Evolutionary conservation across 2,113 vertebrate species (phyloP).

Genomic region (Barnardius zonarius): DNA sequence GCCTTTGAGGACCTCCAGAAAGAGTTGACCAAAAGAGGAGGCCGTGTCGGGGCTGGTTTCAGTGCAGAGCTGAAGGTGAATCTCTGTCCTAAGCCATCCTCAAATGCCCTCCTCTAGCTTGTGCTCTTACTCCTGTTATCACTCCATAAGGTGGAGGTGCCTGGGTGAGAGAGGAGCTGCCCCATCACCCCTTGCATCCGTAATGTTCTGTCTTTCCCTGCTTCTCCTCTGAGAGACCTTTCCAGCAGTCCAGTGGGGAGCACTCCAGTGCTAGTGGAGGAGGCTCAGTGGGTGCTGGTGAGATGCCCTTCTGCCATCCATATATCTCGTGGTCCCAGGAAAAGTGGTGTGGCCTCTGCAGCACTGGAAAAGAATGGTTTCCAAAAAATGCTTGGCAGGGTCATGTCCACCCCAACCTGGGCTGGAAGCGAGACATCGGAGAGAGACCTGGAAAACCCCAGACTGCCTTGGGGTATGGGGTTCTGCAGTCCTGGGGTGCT

Average conservation of each 20-base stretch:
- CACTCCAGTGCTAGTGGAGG: neutral
- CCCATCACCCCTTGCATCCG: neutral
- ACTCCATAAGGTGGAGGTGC: neutral
- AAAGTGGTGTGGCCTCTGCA: neutral
- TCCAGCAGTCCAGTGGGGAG: neutral
- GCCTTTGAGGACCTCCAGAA: neutral
- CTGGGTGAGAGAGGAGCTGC: neutral
- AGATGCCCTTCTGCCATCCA: neutral
- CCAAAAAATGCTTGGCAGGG: neutral
- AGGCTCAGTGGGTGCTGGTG: accelerated
- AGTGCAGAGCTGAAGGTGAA: accelerated
- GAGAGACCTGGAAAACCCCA: neutral
- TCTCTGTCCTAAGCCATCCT: neutral
- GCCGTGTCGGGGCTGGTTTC: accelerated
- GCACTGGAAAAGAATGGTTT: neutral
- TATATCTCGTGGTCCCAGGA: accelerated
- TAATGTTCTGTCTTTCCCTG: neutral
- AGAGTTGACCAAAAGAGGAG: neutral
- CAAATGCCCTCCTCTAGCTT: neutral
- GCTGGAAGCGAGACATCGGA: neutral
- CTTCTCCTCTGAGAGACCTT: neutral
- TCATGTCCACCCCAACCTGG: neutral
- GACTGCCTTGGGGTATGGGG: neutral
- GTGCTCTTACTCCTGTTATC: neutral
- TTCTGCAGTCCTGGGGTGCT: neutral